Base-by-base conservation (phyloP, 1,140 invertebrate species). In the Meloidogyne chitwoodi region DNA sequence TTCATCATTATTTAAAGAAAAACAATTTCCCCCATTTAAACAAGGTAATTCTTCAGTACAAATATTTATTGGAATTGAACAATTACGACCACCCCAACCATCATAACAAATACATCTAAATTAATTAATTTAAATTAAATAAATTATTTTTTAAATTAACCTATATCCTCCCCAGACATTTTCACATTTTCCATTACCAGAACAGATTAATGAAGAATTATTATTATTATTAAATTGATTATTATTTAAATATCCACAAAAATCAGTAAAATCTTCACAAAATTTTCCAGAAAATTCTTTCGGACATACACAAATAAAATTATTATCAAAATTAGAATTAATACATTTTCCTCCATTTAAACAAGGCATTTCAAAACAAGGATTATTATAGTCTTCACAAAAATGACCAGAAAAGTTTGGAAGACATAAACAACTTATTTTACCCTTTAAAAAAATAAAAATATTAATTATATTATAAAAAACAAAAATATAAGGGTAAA, bases 1-100 rank as follows among this genome's bases (percentile, higher is more conserved):
- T 19, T 62, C 62, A 19, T 62, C 38, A 10, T 19, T 22, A 22
- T 62, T n/a, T 48, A 48, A 48, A 4, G 16, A 0, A 12, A 62
- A 31, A 71, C 84, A 86, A 4, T 41, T 77, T 38, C 80, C 84
- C 22, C 81, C 80, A 64, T 86, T 86, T 27, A 68, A 38, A 70
- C 84, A 86, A 10, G 84, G 84, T 26, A 79, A 70, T 6, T 80
- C 69, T 14, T 76, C 69, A 11, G 74, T 19, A 70, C 84, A 86
- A 29, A 79, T 75, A 68, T 87, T 73, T 2, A 83, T 62, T 44
- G 76, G 69, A 10, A 75, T 44, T 29, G 70, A 76, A 63, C 84
- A 86, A 19, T 41, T 61, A 3, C 34, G 22, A 0, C 84, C 85
- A 56, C 68, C 67, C 75, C 78, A 86, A 8, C 83, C 85, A 19